Conservation (phyloP, 2,797 vertebrate genomes). For the Lepidocolaptes lacrymiger region DNA sequence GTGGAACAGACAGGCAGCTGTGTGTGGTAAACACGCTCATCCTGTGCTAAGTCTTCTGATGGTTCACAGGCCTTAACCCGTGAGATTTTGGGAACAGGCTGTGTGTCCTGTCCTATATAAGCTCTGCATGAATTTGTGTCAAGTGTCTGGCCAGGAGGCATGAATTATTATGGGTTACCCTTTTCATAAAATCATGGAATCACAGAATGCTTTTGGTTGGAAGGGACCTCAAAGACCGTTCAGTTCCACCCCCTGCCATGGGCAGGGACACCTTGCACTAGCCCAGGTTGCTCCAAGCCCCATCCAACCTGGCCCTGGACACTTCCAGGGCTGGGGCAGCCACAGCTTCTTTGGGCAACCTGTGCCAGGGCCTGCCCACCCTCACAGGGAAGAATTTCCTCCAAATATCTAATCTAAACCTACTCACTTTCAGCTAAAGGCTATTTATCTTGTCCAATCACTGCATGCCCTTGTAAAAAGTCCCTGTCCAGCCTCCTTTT, state of each 20-base stretch:
- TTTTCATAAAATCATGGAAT: neutral
- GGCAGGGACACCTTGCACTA: neutral
- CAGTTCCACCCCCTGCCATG: accelerated
- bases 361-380: accelerated
- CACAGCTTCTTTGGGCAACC: accelerated
- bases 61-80: neutral
- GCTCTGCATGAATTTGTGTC: neutral
- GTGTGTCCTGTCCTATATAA: neutral
- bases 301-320: neutral
- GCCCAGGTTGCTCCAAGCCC: neutral
- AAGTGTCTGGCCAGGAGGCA: neutral
- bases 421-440: neutral
- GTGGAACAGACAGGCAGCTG: neutral
- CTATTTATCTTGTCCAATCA: neutral
- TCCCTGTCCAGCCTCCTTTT: neutral
- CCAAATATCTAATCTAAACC: neutral
- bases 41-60: neutral
- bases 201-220: neutral
- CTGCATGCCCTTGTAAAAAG: neutral
- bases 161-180: neutral
- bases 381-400: neutral
- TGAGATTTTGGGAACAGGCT: neutral
- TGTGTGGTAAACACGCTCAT: accelerated
- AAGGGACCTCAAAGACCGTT: neutral
- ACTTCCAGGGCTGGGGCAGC: neutral